A percentile compares a stretch with the other conserved stretches of the same genome.
Conservation (phyloP, 1,140 invertebrate genomes). For the Drosophila equinoxialis region DNA sequence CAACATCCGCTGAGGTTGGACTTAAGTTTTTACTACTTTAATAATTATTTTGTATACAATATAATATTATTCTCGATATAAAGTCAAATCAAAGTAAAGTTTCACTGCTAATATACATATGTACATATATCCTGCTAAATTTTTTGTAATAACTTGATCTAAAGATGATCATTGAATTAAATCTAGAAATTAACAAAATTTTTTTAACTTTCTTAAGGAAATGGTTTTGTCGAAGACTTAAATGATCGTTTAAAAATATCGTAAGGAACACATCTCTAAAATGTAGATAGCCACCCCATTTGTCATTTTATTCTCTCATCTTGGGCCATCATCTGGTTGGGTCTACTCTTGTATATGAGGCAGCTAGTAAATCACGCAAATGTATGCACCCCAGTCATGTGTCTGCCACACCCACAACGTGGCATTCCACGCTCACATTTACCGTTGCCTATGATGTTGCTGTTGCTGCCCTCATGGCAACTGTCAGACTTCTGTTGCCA, state of each 20-base stretch:
- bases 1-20: too few relatives aligned
- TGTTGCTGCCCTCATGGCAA: constrained; percentile 34
- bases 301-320: constrained; percentile 23
- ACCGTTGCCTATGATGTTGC: constrained; percentile 22
- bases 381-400: constrained; percentile 70
- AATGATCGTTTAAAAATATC: constrained; percentile 13
- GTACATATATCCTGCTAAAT: too few relatives aligned
- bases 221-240: too few relatives aligned
- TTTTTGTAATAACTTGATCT: too few relatives aligned
- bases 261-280: background rate
- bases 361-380: constrained; percentile 79
- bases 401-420: constrained; percentile 12
- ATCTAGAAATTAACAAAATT: too few relatives aligned
- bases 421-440: constrained; percentile 31
- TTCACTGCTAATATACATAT: too few relatives aligned
- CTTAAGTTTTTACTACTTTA: too few relatives aligned
- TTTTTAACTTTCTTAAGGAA: too few relatives aligned
- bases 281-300: constrained; percentile 27
- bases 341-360: constrained; percentile 49
- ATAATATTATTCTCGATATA: too few relatives aligned
- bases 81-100: too few relatives aligned
- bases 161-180: too few relatives aligned
- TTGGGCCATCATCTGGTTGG: constrained; percentile 30
- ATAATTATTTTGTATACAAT: too few relatives aligned
- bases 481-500: constrained; percentile 36